Evolutionary conservation across 2,113 vertebrate genomes (phyloP), one percentile per base, ranked within the genome.

Genomic region (Solenodon paradoxus): DNA sequence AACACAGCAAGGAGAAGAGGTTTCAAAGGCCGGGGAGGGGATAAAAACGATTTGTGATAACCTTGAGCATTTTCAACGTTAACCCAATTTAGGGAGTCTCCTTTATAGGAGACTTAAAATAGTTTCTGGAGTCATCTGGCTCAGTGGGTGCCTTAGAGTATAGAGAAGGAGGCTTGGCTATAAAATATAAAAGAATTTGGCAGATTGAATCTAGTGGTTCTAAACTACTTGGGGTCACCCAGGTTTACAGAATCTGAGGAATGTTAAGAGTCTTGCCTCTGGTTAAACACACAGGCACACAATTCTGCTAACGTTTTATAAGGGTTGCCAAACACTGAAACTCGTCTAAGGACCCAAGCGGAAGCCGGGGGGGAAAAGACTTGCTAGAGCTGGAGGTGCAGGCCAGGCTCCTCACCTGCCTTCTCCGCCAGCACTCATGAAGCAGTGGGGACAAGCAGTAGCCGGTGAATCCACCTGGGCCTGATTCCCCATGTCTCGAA

Each of bases 21-120:
- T 69, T 59, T 77, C 45, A 82, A 82, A 95, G 61, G 59, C 11
- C 40, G 12, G 3, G 51, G 69, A 66, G 3, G 32, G 49, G 32
- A 83, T 9, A 42, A n/a, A 45, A 79, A 95, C n/a, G 28, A 57
- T 78, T 10, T 55, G 22, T 86, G 59, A 72, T 38, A 78, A 75
- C 38, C 55, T 45, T 94, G 68, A 32, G 45, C 35, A 81, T 91
- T 95, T 86, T 71, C 45, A 77, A 87, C 66, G 45, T 87, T 75
- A 83, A 51, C 28, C 61, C 68, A 53, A 81, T 74, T 88, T 74
- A 75, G 24, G 51, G 19, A 64, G 30, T 57, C 66, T 72, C 74
- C 35, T 78, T 53, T 30, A 38, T 24, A n/a, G 28, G 71, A 22
- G 2, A 0, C 45, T 68, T 94, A 87, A 81, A 94, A 55, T 68